Conservation (phyloP, 2,797 vertebrate species). For the Malurus splendens region DNA sequence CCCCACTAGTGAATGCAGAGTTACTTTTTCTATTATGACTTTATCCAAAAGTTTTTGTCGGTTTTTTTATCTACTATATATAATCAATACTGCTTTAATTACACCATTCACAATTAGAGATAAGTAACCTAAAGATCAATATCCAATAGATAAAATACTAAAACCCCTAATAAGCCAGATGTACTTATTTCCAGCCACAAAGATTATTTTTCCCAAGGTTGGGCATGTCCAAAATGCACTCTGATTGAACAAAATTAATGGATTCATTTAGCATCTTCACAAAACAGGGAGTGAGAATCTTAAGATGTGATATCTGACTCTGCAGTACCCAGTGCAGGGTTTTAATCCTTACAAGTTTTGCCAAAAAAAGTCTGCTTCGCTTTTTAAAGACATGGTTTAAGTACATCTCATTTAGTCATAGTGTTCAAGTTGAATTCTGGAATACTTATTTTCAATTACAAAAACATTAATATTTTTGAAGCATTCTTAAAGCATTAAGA, state of each 20-base stretch:
- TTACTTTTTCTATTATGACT: neutral
- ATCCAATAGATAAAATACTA: neutral
- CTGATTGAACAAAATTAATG: neutral
- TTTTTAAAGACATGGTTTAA: neutral
- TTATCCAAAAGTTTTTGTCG: neutral
- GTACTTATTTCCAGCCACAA: neutral
- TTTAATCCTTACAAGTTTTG: neutral
- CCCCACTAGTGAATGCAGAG: neutral
- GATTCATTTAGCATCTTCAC: neutral
- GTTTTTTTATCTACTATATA: neutral
- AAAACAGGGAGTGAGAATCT: neutral
- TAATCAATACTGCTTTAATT: neutral
- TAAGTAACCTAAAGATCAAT: neutral
- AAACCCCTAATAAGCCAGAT: neutral
- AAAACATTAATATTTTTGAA: neutral
- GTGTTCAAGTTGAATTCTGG: neutral
- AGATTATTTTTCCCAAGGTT: rapidly evolving
- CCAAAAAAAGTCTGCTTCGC: neutral
- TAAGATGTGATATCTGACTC: neutral
- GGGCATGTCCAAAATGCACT: neutral
- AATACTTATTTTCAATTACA: neutral
- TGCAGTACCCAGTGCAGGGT: neutral
- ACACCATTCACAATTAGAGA: neutral
- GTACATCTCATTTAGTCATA: neutral
- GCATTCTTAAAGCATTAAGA: neutral